These are phyloP conservation scores for Bombus haemorrhoidalis DNA, from an alignment of 1,140 invertebrate species.

Conservation along the genomic window DNA sequence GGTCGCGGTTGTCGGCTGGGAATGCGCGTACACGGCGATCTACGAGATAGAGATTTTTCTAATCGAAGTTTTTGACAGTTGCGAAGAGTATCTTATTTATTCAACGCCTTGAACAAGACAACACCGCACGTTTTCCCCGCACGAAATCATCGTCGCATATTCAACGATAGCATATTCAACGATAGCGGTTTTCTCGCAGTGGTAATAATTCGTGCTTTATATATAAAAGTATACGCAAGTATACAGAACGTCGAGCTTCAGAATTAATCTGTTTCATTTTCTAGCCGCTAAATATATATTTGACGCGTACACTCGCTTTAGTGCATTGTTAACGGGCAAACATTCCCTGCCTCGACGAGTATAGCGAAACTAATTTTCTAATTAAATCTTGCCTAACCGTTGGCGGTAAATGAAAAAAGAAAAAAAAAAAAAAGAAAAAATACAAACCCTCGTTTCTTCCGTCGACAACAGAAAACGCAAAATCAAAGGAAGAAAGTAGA, in stretches of 20 bases:
- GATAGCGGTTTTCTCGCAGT: background rate
- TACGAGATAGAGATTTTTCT: too few species aligned
- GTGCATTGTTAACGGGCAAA: constrained; percentile 19
- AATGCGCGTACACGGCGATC: too few species aligned
- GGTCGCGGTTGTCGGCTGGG: too few species aligned
- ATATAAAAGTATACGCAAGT: background rate
- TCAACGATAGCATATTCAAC: background rate
- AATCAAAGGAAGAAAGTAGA: background rate
- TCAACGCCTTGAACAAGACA: too few species aligned
- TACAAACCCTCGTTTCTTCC: too few species aligned
- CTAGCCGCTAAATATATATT: constrained; percentile 39
- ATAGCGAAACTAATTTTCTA: constrained; percentile 17
- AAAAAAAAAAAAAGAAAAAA: too few species aligned
- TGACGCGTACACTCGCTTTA: background rate
- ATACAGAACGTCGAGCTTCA: background rate
- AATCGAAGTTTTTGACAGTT: too few species aligned
- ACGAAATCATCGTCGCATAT: background rate
- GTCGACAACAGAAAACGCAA: background rate
- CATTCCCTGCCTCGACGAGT: background rate
- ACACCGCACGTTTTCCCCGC: background rate
- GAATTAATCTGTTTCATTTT: constrained; percentile 49
- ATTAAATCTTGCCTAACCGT: background rate
- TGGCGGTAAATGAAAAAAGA: too few species aligned
- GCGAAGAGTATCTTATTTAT: too few species aligned
- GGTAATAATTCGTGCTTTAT: constrained; percentile 26